Evolutionary conservation across 2,888 invertebrate species (phyloP).

Genomic region (Drosophila robusta): DNA sequence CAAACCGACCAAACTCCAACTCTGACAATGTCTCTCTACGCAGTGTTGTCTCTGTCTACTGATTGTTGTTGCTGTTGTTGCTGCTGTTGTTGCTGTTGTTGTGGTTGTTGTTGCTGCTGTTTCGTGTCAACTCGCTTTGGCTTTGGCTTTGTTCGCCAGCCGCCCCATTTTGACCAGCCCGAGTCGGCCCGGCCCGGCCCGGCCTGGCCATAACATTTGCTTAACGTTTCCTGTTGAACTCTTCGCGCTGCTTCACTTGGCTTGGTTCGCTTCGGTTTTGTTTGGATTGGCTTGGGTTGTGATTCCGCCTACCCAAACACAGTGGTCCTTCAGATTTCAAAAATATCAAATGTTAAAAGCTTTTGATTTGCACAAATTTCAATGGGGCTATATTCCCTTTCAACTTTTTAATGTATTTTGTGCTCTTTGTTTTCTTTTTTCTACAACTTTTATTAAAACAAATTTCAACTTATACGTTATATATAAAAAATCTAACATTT

Average conservation of each 20-base stretch:
- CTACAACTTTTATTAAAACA: too few relatives aligned
- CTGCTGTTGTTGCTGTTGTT: conserved; percentile 32
- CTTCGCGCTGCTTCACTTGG: conserved; percentile 48
- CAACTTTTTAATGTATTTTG: neutral
- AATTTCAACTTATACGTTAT: too few relatives aligned
- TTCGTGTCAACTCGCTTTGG: conserved; percentile 72
- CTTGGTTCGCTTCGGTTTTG: conserved; percentile 7
- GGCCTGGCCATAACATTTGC: conserved; percentile 70
- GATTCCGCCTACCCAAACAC: conserved; percentile 47
- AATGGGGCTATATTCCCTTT: neutral
- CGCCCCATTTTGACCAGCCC: conserved; percentile 66
- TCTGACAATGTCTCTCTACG: conserved; percentile 66
- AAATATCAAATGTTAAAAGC: conserved; percentile 4
- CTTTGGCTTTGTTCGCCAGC: conserved; percentile 66
- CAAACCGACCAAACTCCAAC: conserved; percentile 61
- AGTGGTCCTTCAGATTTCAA: conserved; percentile 31
- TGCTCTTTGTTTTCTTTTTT: too few relatives aligned
- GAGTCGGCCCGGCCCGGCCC: conserved; percentile 30
- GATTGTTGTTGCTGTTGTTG: conserved; percentile 32
- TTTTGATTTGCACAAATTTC: neutral
- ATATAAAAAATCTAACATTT: too few relatives aligned
- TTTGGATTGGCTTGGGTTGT: conserved; percentile 31
- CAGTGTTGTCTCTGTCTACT: conserved; percentile 54
- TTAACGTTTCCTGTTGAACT: conserved; percentile 74
- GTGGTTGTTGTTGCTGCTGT: conserved; percentile 44